Conservation (phyloP, 2,113 vertebrate species). For the Eupsittula cactorum region DNA sequence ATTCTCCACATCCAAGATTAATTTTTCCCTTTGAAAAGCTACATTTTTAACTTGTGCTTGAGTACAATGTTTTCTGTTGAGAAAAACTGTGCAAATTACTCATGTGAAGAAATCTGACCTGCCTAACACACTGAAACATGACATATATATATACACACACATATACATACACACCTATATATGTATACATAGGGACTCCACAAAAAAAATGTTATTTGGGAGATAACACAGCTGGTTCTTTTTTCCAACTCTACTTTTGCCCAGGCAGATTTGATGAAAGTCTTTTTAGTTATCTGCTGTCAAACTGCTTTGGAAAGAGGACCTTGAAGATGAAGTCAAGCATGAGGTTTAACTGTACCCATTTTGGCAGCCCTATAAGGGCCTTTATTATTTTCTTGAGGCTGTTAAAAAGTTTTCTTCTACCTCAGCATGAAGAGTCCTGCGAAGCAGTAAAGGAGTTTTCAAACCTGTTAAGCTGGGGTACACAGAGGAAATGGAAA, state of each 20-base stretch:
- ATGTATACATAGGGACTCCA: background rate
- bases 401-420: background rate
- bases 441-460: background rate
- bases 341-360: background rate
- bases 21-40: background rate
- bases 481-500: background rate
- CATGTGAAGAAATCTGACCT: background rate
- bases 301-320: background rate
- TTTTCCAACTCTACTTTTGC: background rate
- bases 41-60: background rate
- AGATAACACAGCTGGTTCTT: background rate
- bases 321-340: background rate
- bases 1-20: background rate
- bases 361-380: background rate
- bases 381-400: background rate
- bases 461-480: background rate
- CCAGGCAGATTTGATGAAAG: background rate
- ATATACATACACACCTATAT: background rate
- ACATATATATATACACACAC: fast-evolving
- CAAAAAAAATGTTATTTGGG: background rate
- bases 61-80: background rate
- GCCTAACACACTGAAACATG: background rate
- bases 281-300: background rate
- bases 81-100: background rate
- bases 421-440: background rate